Conservation (phyloP, 2,888 invertebrate species). For the Drosophila quinaria region DNA sequence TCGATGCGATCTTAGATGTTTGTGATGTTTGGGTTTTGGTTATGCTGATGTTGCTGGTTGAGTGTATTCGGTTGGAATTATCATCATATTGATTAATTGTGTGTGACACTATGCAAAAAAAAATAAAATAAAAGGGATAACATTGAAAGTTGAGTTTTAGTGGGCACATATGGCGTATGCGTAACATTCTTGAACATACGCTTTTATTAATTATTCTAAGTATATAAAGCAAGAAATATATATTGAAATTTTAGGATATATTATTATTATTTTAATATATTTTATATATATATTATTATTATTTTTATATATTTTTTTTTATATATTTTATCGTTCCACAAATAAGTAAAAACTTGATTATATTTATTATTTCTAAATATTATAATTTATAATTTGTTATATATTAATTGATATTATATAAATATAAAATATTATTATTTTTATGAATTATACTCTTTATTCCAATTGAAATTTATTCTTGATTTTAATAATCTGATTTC, state of each 20-base stretch:
- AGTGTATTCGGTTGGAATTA: constrained; percentile 57
- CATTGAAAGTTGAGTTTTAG: neutral
- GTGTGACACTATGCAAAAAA: constrained; percentile 26
- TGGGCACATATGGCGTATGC: constrained; percentile 6
- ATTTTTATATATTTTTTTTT: no score
- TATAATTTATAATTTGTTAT: no score
- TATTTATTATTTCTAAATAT: neutral
- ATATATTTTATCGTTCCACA: neutral
- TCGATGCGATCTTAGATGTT: neutral
- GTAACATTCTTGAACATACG: neutral
- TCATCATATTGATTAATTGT: constrained; percentile 58
- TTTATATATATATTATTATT: no score
- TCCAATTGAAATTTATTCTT: neutral
- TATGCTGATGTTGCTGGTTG: constrained; percentile 2
- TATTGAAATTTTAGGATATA: no score
- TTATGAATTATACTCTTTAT: neutral
- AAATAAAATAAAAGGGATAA: neutral
- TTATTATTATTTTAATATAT: no score
- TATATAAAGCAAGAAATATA: no score
- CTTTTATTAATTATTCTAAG: neutral
- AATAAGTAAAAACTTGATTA: no score
- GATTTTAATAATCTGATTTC: no score
- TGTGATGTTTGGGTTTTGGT: neutral
- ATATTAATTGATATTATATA: no score
- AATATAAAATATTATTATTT: neutral